Evolutionary conservation across 1,140 invertebrate species (phyloP).

Genomic region (Aphelinus atriplicis): DNA sequence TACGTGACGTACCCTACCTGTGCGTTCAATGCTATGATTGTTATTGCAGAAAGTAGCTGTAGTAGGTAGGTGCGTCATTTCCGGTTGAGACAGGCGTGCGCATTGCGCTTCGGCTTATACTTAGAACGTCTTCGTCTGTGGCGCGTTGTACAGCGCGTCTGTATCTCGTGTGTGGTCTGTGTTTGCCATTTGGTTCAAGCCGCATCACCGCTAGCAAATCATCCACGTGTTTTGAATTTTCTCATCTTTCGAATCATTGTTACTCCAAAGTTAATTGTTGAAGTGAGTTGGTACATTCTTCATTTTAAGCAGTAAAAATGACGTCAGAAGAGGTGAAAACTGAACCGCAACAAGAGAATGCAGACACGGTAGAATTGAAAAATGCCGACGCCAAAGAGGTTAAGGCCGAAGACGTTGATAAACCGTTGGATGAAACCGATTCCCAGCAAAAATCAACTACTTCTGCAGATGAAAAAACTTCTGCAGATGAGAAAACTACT

Average conservation of each 20-base stretch:
- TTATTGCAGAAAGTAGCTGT: no score
- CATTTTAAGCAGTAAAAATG: not conserved
- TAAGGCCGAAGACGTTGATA: conserved; percentile 29
- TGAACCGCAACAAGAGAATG: conserved; percentile 45
- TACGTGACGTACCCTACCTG: no score
- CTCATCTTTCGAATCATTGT: no score
- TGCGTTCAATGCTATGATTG: no score
- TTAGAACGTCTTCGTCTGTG: no score
- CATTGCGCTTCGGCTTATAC: no score
- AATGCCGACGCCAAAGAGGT: conserved; percentile 38
- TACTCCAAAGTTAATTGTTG: not conserved
- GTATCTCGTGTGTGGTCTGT: no score
- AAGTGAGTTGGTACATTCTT: no score
- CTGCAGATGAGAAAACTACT: conserved; percentile 8
- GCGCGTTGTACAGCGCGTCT: no score
- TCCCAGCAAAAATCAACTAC: not conserved
- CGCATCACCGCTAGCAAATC: not conserved
- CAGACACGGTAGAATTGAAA: conserved; percentile 22
- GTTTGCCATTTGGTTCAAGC: not conserved
- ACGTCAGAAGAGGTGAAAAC: conserved; percentile 42
- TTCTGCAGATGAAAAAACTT: conserved; percentile 5
- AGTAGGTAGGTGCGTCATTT: no score
- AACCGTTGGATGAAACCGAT: not conserved
- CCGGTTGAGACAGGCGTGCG: no score
- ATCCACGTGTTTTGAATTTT: no score